Evolutionary conservation across 1,140 invertebrate genomes (phyloP).

Genomic region (Meteorus sp.): DNA sequence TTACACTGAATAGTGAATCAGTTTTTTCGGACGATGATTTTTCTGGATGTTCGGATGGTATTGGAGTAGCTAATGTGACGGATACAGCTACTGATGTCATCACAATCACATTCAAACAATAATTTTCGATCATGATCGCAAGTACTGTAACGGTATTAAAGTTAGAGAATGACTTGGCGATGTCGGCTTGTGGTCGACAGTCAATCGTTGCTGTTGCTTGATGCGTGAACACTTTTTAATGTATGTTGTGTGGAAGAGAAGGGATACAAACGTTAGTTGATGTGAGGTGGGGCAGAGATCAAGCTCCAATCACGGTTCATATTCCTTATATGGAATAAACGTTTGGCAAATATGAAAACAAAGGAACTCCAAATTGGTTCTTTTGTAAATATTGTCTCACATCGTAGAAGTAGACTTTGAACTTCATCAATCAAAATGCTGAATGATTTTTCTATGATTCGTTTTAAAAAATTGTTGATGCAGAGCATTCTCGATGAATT

Average conservation of each 20-base stretch:
- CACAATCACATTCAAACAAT: conserved; percentile 10
- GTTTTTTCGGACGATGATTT: background rate
- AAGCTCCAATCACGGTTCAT: conserved; percentile 6
- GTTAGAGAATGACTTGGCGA: conserved; percentile 26
- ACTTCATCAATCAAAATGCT: too few relatives aligned
- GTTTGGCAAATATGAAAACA: background rate
- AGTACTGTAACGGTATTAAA: conserved; percentile 15
- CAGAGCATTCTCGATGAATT: too few relatives aligned
- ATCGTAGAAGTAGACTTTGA: too few relatives aligned
- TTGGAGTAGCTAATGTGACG: background rate
- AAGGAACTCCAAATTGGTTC: background rate
- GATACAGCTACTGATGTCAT: conserved; percentile 2
- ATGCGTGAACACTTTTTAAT: conserved; percentile 15
- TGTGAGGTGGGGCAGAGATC: background rate
- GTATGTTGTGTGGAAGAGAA: background rate
- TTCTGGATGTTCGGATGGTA: background rate
- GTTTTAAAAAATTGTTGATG: too few relatives aligned
- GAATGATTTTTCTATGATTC: too few relatives aligned
- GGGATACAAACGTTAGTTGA: background rate
- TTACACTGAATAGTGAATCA: conserved; percentile 14
- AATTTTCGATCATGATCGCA: conserved; percentile 23
- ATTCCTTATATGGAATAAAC: too few relatives aligned
- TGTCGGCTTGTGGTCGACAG: conserved; percentile 9
- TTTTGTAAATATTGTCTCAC: background rate
- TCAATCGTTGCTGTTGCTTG: background rate